A percentile compares a stretch with the other conserved stretches of the same genome.
Evolutionary conservation across 2,113 vertebrate genomes (phyloP).

Genomic region (Sorex araneus): DNA sequence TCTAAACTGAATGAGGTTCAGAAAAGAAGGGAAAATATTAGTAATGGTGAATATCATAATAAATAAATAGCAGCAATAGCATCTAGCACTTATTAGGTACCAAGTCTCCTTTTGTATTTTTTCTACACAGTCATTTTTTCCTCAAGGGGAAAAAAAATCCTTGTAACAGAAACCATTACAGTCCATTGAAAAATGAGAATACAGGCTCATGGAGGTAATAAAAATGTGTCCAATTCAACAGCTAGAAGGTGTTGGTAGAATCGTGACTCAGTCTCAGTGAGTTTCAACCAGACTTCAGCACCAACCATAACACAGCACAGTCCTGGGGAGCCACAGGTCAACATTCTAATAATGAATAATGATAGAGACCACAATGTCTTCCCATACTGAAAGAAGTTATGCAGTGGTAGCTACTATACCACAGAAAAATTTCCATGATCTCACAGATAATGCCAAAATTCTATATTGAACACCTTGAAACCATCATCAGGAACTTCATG

Average conservation of each 20-base stretch:
- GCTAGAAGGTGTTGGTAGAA: not conserved
- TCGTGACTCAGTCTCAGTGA: not conserved
- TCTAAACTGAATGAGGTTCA: no score
- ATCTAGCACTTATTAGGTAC: not conserved
- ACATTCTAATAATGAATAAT: not conserved
- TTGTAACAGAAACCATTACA: not conserved
- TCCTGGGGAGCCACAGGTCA: not conserved
- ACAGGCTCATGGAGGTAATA: not conserved
- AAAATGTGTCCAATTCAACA: not conserved
- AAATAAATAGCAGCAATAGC: not conserved
- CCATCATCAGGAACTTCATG: not conserved
- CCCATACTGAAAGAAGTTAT: not conserved
- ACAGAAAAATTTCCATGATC: not conserved
- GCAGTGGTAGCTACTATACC: not conserved
- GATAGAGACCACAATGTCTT: not conserved
- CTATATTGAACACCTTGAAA: constrained; percentile 7
- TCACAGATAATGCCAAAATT: not conserved
- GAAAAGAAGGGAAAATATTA: not conserved
- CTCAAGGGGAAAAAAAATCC: not conserved
- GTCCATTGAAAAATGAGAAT: not conserved
- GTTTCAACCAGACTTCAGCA: not conserved
- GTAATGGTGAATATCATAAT: not conserved
- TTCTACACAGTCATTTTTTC: not conserved
- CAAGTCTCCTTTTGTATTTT: not conserved
- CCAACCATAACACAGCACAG: not conserved